Base-by-base conservation (phyloP, 2,888 invertebrate species). In the Andrena dorsata region DNA sequence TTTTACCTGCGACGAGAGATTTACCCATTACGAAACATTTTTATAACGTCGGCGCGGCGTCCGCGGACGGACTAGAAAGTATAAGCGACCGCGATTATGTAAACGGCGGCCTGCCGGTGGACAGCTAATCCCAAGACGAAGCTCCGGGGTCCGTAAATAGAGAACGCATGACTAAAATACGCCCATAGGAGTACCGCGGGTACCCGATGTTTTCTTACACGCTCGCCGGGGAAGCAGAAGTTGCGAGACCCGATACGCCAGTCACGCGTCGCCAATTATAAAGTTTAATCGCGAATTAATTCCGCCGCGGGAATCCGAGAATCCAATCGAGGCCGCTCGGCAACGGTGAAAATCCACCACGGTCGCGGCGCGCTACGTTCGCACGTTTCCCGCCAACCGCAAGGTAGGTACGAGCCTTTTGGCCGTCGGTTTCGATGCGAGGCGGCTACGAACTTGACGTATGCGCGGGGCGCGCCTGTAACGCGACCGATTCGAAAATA, bases 401-500 rank as follows among this genome's bases (percentile, higher is more conserved):
- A 70, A 81, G 68, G 20, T 20, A 7, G 1, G 8, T 8, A n/a
- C 23, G 58, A 71, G 68, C 71, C 20, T 72, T 68, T 81, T 66
- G 81, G 64, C 51, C 32, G 16, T 8, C 10, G n/a, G 28, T 26
- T 56, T 20, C 51, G 66, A 76, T 68, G 70, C 41, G 3, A 80
- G 66, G 32, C 47, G 69, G 41, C 63, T 85, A 76, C 83, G 86
- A 86, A 82, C 80, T 88, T 86, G 87, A 86, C 85, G 87, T 83
- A 73, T 82, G 74, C 75, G 66, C 73, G 61, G 65, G 71, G 69
- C 56, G 56, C 75, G 80, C 79, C 81, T 69, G 83, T 74, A 86
- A 84, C 84, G 80, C 85, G 85, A 80, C 79, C 86, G 74, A 76
- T 83, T 82, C 88, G 76, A 87, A 91, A 91, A 91, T 92, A 92